A percentile compares a stretch with the other conserved stretches of the same genome.
Conservation (phyloP, 2,797 vertebrate genomes). For the Etheostoma nigrum region DNA sequence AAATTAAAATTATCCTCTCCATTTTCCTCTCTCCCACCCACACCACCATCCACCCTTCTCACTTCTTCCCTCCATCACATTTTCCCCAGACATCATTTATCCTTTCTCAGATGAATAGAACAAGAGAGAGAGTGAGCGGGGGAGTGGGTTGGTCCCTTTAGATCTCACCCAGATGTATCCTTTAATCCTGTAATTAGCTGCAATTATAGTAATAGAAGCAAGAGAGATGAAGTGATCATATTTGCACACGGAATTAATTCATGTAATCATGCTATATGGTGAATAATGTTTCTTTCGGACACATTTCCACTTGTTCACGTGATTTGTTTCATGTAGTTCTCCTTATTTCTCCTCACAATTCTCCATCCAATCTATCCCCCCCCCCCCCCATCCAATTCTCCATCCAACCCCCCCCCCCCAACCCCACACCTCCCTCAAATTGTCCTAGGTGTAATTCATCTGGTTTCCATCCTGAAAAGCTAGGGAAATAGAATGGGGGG, state of each 20-base stretch:
- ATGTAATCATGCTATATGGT: constrained; percentile 19
- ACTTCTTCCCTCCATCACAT: neutral
- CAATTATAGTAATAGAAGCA: constrained; percentile 67
- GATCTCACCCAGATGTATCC: constrained; percentile 70
- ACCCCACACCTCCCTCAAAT: constrained; percentile 20
- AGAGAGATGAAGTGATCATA: constrained; percentile 66
- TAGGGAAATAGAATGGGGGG: constrained; percentile 1
- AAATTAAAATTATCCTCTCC: neutral
- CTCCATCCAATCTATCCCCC: constrained; percentile 9
- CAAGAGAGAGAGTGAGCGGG: neutral
- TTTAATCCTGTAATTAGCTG: constrained; percentile 77
- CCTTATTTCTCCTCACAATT: constrained; percentile 33
- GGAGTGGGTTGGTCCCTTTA: constrained; percentile 23
- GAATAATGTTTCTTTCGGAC: neutral
- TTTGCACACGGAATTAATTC: constrained; percentile 68
- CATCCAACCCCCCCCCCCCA: neutral
- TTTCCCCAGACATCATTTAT: constrained; percentile 32
- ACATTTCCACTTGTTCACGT: constrained; percentile 4
- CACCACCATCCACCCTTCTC: neutral
- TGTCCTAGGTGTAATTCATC: constrained; percentile 75
- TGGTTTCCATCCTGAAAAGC: constrained; percentile 65
- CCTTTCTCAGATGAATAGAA: constrained; percentile 40
- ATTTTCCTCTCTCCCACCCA: neutral
- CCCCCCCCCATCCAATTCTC: constrained; percentile 22
- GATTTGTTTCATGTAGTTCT: neutral